Evolutionary conservation across 2,888 invertebrate genomes (phyloP), one percentile per base, ranked within the genome.

Genomic region (Agrypnus murinus): DNA sequence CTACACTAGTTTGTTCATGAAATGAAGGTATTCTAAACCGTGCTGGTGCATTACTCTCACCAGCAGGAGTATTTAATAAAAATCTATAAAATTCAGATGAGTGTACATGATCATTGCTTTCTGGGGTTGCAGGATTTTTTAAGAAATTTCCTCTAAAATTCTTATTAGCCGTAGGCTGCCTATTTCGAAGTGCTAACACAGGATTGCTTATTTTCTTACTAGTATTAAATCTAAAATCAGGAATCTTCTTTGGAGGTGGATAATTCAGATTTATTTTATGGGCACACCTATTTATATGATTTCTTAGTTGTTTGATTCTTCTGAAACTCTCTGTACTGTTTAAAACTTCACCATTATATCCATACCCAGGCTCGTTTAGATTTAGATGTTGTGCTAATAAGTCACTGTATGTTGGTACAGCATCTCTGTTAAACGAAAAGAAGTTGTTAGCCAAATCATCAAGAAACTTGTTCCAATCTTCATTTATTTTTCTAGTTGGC

Each of bases 391-490:
- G 40, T 5, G 5, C 1, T 14, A 10, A 8, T 10, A 60, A 43
- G 1, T 60, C 45, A 3, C n/a, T 31, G 14, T 4, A 60, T 12
- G 38, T 10, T 8, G 15, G 15, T 3, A 25, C 40, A 14, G 0
- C n/a, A 9, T 43, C n/a, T 40, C 36, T 55, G 3, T 57, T 63
- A 25, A 63, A 17, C 10, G 8, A 36, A 32, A 68, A 68, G 34
- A 68, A 63, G n/a, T 40, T 36, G 7, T 10, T 43, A 14, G 46
- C 45, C 36, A 68, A 19, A 53, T 55, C 31, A 9, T 50, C 59
- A 1, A 68, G 40, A 12, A 68, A 68, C n/a, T 15, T 34, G 5
- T 68, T 14, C 62, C 63, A 63, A 12, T 57, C 46, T 31, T 45
- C 2, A 15, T 57, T 50, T 19, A 68, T 10, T 25, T 43, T 48